Conservation (phyloP, 2,113 vertebrate species). For the Eonycteris spelaea region DNA sequence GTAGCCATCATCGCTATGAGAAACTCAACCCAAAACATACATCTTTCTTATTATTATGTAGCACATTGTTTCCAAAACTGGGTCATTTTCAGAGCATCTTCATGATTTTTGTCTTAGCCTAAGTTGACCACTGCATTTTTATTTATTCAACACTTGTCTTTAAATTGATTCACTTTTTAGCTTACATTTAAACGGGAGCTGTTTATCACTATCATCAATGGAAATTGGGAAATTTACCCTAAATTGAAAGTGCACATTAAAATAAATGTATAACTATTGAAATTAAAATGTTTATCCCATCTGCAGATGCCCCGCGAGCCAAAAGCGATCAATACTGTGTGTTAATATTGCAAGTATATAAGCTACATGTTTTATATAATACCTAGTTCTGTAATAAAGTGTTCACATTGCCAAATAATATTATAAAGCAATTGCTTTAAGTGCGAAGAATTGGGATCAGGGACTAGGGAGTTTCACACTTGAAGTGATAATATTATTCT, state of each 20-base stretch:
- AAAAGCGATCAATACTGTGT: not conserved
- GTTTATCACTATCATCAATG: not conserved
- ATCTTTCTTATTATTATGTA: not conserved
- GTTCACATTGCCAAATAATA: not conserved
- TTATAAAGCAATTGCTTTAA: not conserved
- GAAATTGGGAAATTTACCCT: not conserved
- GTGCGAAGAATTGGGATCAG: not conserved
- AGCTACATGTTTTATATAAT: not conserved
- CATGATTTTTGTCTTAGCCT: not conserved
- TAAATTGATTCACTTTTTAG: not conserved
- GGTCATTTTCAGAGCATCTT: not conserved
- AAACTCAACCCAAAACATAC: not conserved
- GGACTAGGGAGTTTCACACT: not conserved
- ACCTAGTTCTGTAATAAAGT: not conserved
- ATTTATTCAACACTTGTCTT: not conserved
- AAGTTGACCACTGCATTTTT: not conserved
- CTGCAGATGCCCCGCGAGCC: not conserved
- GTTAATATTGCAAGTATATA: not conserved
- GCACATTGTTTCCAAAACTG: not conserved
- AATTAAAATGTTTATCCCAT: not conserved
- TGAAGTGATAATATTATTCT: constrained; percentile 1
- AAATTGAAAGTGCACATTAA: not conserved
- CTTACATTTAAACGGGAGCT: not conserved
- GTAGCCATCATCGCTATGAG: not conserved
- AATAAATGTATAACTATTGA: not conserved